Base-by-base conservation (phyloP, 2,797 vertebrate genomes). In the Sebastes minor region DNA sequence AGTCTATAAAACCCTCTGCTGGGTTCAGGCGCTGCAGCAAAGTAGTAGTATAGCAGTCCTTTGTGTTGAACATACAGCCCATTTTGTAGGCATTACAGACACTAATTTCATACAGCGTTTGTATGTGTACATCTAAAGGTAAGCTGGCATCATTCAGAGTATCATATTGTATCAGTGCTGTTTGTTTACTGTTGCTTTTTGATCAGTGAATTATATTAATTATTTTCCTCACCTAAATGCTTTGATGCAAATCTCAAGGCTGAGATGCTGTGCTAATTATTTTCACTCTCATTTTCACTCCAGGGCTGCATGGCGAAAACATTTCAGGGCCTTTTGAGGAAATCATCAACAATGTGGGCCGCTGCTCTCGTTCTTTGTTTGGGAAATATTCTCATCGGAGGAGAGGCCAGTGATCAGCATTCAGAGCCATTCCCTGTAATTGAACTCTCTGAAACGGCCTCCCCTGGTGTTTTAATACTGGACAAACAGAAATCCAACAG, bases 1-100 rank as follows among this genome's bases (percentile, higher is more conserved):
- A n/a, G 82, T 83, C 90, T 90, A 94, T 95, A 95, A 94, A 93
- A 88, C 69, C 75, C 74, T 87, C 82, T 59, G 85, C 84, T 55
- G 73, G 52, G 30, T 87, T 86, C 71, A 76, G 64, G 56, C 78
- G n/a, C 67, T 32, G 63, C 70, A 72, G 56, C 71, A 80, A 62
- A 86, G 67, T 52, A 28, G 56, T 55, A 38, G 56, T 38, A 52
- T 38, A 85, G 49, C 11, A 5, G 9, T 62, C 27, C 57, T 85
- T 84, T 87, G 81, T 81, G 67, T 84, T 79, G 35, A 76, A 67
- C 79, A 49, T 35, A 79, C 33, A 63, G 22, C 69, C 64, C 77
- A 2, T 85, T 79, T 25, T 76, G 13, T 52, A 52, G 69, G 61
- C 83, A 49, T 88, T 70, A 52, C 56, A 80, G 65, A 35, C 63